Percentiles rank a stretch among this genome's conserved stretches.
Evolutionary conservation across 2,113 vertebrate genomes (phyloP).

Genomic region (Apteryx owenii): DNA sequence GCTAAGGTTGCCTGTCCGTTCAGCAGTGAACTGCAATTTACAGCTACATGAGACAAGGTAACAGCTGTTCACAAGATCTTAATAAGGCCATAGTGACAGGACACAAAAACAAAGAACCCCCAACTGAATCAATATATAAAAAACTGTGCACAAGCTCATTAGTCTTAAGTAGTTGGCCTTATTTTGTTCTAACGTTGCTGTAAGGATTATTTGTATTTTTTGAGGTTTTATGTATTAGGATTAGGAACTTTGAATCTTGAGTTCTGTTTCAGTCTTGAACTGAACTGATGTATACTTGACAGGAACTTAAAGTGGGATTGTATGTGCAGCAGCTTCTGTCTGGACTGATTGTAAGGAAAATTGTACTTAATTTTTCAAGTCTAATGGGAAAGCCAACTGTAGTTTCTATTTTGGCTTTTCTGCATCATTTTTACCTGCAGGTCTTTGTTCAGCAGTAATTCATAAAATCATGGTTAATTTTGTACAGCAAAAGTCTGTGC

Average conservation of each 20-base stretch:
- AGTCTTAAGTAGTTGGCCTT: not conserved
- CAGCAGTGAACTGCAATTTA: not conserved
- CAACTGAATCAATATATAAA: not conserved
- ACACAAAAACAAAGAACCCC: not conserved
- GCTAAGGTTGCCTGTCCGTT: accelerated
- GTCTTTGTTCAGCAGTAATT: not conserved
- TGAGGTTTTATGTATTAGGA: not conserved
- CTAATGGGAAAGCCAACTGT: not conserved
- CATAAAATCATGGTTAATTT: not conserved
- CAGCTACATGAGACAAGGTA: not conserved
- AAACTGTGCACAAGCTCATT: not conserved
- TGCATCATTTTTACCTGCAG: not conserved
- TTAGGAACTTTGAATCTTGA: not conserved
- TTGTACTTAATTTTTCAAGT: not conserved
- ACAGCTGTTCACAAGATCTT: not conserved
- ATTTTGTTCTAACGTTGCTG: not conserved
- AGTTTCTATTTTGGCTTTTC: not conserved
- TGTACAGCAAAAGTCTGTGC: not conserved
- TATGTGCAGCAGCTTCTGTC: not conserved
- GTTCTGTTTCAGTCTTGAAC: not conserved
- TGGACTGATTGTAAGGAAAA: not conserved
- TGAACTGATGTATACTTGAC: not conserved
- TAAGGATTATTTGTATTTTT: not conserved
- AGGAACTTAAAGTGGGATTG: not conserved
- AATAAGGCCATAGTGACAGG: not conserved